Base-by-base conservation (phyloP, 2,113 vertebrate species). In the Bambusicola thoracicus region DNA sequence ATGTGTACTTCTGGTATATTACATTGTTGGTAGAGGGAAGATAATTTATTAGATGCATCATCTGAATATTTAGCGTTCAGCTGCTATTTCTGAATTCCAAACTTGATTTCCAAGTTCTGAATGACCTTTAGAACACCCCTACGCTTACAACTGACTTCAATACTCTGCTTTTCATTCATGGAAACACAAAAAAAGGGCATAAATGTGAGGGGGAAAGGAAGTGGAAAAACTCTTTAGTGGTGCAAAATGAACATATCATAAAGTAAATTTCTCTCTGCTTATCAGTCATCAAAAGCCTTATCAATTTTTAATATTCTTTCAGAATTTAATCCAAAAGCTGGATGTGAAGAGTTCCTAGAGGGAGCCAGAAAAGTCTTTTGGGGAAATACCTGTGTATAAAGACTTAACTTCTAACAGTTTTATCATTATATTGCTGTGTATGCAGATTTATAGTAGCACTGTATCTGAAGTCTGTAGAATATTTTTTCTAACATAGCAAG, bases 401-500 rank as follows among this genome's bases (percentile, higher is more conserved):
- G 34, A 6, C 2, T 72, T 79, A 65, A 25, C 4, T 22, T 34
- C 5, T 16, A 61, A 7, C 11, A 18, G 10, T 41, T 40, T 20
- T 11, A n/a, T 44, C 11, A 16, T 8, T 80, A 1, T 21, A 9
- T 14, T 27, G 15, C 25, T 49, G 18, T 13, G 36, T 13, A 7
- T 24, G 21, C 13, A 70, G 21, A 8, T 22, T 15, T 49, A 24
- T 11, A 32, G 16, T 25, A 40, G 8, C 21, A 7, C 6, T 61
- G 67, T 13, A 14, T 1, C 34, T 13, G 19, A 4, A 65, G 8
- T 40, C 32, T 78, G 13, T 27, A 53, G 27, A 74, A 34, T n/a
- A 5, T 2, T 3, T 59, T 27, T 18, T 56, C 53, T 53, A 53
- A 53, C 3, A 0, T 25, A 9, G 9, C 7, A 13, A 27, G 6